A percentile compares a stretch with the other conserved stretches of the same genome.
Conservation (phyloP, 2,113 vertebrate species). For the Stictonetta naevosa region DNA sequence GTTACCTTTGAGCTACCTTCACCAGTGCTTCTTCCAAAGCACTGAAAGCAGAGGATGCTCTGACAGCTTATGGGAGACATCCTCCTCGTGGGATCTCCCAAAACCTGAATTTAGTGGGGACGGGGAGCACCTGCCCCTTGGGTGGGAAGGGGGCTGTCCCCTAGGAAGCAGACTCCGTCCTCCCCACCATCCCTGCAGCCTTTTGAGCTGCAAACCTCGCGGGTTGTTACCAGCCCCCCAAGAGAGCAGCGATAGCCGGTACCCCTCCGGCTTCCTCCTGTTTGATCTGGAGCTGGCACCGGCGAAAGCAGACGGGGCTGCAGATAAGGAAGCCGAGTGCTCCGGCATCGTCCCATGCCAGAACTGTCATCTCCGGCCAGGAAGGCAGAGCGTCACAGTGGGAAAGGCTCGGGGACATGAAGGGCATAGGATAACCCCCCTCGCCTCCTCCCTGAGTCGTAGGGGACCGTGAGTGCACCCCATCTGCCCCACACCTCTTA, state of each 20-base stretch:
- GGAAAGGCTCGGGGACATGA: neutral
- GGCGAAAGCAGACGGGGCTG: neutral
- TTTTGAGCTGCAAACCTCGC: fast-evolving
- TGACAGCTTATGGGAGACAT: neutral
- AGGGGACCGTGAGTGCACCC: neutral
- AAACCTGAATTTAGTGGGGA: neutral
- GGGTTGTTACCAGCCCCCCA: neutral
- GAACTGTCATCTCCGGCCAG: neutral
- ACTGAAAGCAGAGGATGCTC: neutral
- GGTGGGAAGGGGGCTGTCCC: neutral
- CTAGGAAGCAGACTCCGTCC: neutral
- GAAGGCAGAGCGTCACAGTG: neutral
- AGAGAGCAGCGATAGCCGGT: fast-evolving
- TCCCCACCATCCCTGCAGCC: neutral
- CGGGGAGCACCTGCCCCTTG: neutral
- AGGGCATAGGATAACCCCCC: neutral
- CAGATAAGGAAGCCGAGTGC: neutral
- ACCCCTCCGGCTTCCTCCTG: neutral
- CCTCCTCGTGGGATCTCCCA: neutral
- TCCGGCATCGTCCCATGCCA: neutral
- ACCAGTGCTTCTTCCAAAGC: neutral
- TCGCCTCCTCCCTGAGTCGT: neutral
- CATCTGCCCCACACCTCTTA: neutral
- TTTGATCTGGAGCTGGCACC: neutral
- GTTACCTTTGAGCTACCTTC: neutral